phyloP scores from a whole-genome alignment of 2,797 vertebrate species.

The Melanotaenia nigrans region DNA sequence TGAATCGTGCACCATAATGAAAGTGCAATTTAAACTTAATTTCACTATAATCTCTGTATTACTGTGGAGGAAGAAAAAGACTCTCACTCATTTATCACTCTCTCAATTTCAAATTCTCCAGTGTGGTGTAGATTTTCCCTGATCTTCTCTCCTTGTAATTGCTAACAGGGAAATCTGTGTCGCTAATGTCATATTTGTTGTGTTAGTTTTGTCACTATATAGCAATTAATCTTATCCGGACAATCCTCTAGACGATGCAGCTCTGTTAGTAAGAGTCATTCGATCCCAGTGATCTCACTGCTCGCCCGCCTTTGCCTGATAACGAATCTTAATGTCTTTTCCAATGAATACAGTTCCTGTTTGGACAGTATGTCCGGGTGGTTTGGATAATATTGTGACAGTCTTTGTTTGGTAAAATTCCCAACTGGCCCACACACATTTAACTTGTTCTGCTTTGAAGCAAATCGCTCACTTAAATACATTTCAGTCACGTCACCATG shows the following conservation, averaged over 20 bases:
- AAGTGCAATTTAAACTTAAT: not conserved
- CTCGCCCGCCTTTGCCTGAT: conserved; percentile 49
- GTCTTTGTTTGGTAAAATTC: conserved; percentile 64
- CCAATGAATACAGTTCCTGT: conserved; percentile 65
- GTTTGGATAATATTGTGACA: conserved; percentile 78
- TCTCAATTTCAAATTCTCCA: conserved; percentile 41
- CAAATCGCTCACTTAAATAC: conserved; percentile 28
- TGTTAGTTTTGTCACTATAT: conserved; percentile 67
- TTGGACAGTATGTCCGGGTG: conserved; percentile 60
- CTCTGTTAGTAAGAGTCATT: conserved; percentile 57
- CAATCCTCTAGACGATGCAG: conserved; percentile 41
- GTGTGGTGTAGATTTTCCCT: conserved; percentile 55
- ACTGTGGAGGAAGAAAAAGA: conserved; percentile 19
- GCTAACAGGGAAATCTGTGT: conserved; percentile 54
- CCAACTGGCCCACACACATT: conserved; percentile 5
- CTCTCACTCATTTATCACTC: conserved; percentile 27
- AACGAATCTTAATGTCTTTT: conserved; percentile 63
- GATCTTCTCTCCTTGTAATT: conserved; percentile 62
- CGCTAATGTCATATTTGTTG: conserved; percentile 57
- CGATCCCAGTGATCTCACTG: conserved; percentile 72
- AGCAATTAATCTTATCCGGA: conserved; percentile 67
- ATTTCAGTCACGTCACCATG: conserved; percentile 21
- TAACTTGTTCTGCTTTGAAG: conserved; percentile 5
- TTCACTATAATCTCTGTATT: not conserved
- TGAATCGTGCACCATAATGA: not conserved